A percentile compares a stretch with the other conserved stretches of the same genome.
Evolutionary conservation across 35 echinoderm and acorn worm species (phyloP).

Genomic region (Apostichopus californicus): DNA sequence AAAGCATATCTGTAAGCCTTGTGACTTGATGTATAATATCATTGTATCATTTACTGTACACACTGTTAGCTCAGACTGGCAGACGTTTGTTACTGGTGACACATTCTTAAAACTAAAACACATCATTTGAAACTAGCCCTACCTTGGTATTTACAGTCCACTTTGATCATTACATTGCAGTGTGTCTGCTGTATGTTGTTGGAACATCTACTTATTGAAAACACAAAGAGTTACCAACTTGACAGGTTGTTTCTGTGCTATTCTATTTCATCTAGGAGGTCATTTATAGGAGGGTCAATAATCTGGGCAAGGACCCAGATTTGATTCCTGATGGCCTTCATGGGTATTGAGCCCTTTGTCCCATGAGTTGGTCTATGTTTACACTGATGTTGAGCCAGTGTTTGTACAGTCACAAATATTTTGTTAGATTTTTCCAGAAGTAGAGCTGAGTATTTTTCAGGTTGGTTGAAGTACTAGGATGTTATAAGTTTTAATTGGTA

Average conservation of each 20-base stretch:
- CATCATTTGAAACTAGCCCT: too few relatives aligned
- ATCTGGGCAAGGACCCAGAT: background rate
- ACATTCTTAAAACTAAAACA: too few relatives aligned
- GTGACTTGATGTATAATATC: too few relatives aligned
- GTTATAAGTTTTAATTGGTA: background rate
- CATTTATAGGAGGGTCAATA: background rate
- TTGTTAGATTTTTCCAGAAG: background rate
- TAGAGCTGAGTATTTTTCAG: background rate
- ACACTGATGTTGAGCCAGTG: slow-evolving; percentile 13
- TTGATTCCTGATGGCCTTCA: slow-evolving; percentile 5
- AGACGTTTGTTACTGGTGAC: too few relatives aligned
- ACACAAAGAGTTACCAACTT: background rate
- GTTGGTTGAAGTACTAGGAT: background rate
- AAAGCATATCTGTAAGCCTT: too few relatives aligned
- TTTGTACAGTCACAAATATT: slow-evolving; percentile 9
- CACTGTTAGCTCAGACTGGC: too few relatives aligned
- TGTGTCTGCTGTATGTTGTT: too few relatives aligned
- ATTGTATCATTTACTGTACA: too few relatives aligned
- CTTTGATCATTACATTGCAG: too few relatives aligned
- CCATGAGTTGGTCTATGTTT: slow-evolving; percentile 4
- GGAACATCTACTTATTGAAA: background rate
- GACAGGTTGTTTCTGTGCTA: background rate
- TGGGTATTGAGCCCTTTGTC: background rate
- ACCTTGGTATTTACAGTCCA: too few relatives aligned
- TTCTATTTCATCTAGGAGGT: background rate